Base-by-base conservation (phyloP, 2,113 vertebrate species). In the Barnardius zonarius region DNA sequence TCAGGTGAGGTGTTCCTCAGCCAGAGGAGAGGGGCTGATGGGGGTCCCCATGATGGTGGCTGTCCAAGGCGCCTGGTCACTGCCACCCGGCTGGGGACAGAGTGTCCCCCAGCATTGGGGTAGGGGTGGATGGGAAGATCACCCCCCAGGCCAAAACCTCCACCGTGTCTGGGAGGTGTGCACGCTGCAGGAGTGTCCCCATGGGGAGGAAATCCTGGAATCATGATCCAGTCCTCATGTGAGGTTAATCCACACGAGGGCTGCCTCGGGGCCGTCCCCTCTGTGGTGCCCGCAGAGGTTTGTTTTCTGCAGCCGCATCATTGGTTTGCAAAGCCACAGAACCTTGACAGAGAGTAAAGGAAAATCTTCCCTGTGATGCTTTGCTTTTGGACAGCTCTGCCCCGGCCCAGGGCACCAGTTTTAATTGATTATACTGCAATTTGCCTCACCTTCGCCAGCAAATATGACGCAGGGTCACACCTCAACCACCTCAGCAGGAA, bases 381-480 rank as follows among this genome's bases (percentile, higher is more conserved):
- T 80, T 59, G 44, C 87, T 82, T 75, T 37, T 7, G 73, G 55
- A 54, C 61, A 73, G 70, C 76, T 69, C 68, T 72, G 82, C 27
- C 79, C 73, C 51, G 91, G 72, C 83, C 66, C 49, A 59, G 73
- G 10, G 44, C 70, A 86, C 66, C 78, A 68, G 24, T 96, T 93
- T 93, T 86, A 91, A 97, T 82, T 95, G 95, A 96, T 92, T 91
- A 93, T 35, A 51, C 82, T 59, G 37, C 80, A 74, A 67, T 95
- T 97, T 97, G 82, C 90, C 84, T 91, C 69, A 83, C 5, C 74
- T 90, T 88, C 75, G 68, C 28, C 69, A 43, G 68, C 49, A 77
- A 46, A 93, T 17, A 61, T 1, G 62, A 87, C 59, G 39, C 88
- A 80, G 49, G 28, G 46, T 59, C 22, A 33, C 59, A 30, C 79